Conservation (phyloP, 92 coral and sea anemone genomes). For the Virgularia gustaviana region DNA sequence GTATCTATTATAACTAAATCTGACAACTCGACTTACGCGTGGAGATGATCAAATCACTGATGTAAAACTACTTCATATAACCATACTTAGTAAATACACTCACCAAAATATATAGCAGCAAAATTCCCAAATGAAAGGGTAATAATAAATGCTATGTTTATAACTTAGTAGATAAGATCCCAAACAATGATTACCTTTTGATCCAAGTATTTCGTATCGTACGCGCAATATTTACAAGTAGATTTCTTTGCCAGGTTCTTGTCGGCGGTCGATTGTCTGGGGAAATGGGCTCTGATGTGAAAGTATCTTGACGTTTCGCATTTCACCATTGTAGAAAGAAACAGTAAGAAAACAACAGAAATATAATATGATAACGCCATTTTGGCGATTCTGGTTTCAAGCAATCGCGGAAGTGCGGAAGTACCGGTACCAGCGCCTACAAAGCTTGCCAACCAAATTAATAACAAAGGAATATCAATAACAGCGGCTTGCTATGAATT, state of each 20-base stretch:
- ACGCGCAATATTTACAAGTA: conserved; percentile 71
- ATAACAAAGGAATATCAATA: too few species aligned
- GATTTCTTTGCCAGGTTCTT: conserved; percentile 65
- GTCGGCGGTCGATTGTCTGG: conserved; percentile 58
- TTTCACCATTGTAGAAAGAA: not conserved
- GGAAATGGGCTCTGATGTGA: conserved; percentile 77
- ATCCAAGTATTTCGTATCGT: conserved; percentile 71
- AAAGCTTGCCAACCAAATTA: too few species aligned
- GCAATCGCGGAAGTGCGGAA: too few species aligned
- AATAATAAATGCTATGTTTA: not conserved
- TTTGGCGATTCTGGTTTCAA: too few species aligned
- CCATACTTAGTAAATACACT: too few species aligned
- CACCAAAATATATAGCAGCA: not conserved
- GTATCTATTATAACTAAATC: too few species aligned
- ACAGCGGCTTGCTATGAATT: too few species aligned
- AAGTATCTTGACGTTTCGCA: conserved; percentile 26
- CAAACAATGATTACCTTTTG: conserved; percentile 64
- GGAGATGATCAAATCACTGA: too few species aligned
- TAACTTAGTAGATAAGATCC: not conserved
- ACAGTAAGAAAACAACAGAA: conserved; percentile 1
- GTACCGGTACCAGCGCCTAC: too few species aligned
- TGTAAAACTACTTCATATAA: too few species aligned
- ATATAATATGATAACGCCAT: too few species aligned
- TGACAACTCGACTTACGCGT: too few species aligned
- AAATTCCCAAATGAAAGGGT: not conserved